phyloP scores from a whole-genome alignment of 2,888 invertebrate genomes.

The Endomychus coccineus region DNA sequence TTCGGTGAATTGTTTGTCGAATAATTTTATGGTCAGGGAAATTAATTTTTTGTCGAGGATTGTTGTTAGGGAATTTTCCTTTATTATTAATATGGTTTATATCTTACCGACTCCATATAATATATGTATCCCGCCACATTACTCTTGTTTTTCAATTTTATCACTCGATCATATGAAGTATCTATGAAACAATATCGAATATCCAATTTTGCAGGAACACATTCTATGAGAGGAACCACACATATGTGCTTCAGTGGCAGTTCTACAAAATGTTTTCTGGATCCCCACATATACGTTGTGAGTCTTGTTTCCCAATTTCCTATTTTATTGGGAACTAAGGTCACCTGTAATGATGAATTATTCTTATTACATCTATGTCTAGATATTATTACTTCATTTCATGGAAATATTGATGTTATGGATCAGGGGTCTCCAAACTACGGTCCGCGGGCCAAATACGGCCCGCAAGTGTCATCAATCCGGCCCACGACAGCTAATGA shows the following conservation, averaged over 20 bases:
- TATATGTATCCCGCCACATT: constrained; percentile 46
- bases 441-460: no score
- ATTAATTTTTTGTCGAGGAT: no score
- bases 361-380: not conserved
- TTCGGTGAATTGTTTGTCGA: no score
- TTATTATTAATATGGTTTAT: no score
- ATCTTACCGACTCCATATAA: constrained; percentile 19
- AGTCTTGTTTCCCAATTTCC: constrained; percentile 45
- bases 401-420: no score
- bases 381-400: not conserved
- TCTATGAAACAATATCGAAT: constrained; percentile 54
- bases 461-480: no score
- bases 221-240: constrained; percentile 45
- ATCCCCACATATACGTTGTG: constrained; percentile 51
- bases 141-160: constrained; percentile 45
- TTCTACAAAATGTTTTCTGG: constrained; percentile 48
- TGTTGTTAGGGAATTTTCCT: no score
- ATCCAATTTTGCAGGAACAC: constrained; percentile 47
- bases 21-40: no score
- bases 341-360: constrained; percentile 47
- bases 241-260: constrained; percentile 50
- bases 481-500: no score
- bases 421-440: no score
- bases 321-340: constrained; percentile 49
- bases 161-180: constrained; percentile 47